These are phyloP conservation scores for Marisa cornuarietis DNA, from an alignment of 1,140 invertebrate species.

Conservation along the genomic window DNA sequence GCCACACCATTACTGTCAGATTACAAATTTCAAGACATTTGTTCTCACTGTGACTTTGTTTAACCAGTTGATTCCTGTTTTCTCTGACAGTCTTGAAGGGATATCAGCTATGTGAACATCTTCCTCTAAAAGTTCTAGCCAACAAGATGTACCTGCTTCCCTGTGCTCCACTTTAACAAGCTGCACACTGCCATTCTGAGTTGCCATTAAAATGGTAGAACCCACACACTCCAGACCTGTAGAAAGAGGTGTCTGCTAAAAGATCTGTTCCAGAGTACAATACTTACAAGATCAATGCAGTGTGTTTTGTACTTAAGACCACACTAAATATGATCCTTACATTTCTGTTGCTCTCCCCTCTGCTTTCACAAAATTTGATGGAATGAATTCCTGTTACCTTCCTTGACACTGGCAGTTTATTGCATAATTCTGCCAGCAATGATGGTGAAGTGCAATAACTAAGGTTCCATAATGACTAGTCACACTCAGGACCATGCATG, in stretches of 20 bases:
- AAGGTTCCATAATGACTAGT: too few relatives aligned
- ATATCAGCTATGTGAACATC: neutral
- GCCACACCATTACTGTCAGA: neutral
- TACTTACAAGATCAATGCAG: neutral
- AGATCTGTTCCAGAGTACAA: neutral
- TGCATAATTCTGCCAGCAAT: too few relatives aligned
- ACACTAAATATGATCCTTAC: too few relatives aligned
- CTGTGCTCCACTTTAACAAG: neutral
- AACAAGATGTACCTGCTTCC: neutral
- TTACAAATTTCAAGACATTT: neutral
- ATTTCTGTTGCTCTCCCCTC: neutral
- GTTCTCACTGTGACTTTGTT: neutral
- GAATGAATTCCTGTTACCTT: too few relatives aligned
- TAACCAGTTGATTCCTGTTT: neutral
- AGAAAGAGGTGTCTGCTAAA: neutral
- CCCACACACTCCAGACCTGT: neutral
- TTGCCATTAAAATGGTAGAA: neutral
- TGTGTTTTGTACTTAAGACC: neutral
- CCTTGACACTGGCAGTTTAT: too few relatives aligned
- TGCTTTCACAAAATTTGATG: too few relatives aligned
- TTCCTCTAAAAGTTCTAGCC: neutral
- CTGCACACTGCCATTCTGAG: neutral
- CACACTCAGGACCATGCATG: too few relatives aligned
- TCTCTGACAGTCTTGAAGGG: neutral
- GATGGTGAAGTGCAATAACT: too few relatives aligned